Conservation (phyloP, 2,888 invertebrate species). For the Diarsia dahlii region DNA sequence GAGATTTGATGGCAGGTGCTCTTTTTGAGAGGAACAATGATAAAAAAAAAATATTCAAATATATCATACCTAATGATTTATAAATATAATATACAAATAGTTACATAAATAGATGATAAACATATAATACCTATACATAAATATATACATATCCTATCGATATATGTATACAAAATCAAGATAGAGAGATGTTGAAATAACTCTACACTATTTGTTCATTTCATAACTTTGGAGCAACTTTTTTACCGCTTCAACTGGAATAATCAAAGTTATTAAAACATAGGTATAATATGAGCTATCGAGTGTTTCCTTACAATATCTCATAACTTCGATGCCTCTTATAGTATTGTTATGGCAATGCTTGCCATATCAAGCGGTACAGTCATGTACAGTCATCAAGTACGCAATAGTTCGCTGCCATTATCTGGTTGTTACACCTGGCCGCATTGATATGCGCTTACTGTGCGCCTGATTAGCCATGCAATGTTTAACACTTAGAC, state of each 20-base stretch:
- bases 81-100: too few relatives aligned
- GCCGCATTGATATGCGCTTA: conserved; percentile 81
- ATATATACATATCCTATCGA: too few relatives aligned
- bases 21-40: too few relatives aligned
- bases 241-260: background rate
- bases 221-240: background rate
- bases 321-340: conserved; percentile 31
- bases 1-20: too few relatives aligned
- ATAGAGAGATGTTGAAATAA: too few relatives aligned
- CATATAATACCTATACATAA: too few relatives aligned
- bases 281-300: background rate
- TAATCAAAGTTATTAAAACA: conserved; percentile 10
- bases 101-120: too few relatives aligned
- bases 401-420: conserved; percentile 66
- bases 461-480: conserved; percentile 80
- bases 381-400: conserved; percentile 72
- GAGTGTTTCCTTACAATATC: conserved; percentile 15
- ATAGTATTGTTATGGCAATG: conserved; percentile 42
- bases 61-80: too few relatives aligned
- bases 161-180: too few relatives aligned
- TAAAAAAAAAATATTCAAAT: too few relatives aligned
- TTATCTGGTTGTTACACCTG: conserved; percentile 84
- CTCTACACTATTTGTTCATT: too few relatives aligned
- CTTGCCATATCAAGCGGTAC: conserved; percentile 67
- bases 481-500: conserved; percentile 76